Base-by-base conservation (phyloP, 30 jellyfish, hydroid and myxozoan genomes). In the Hydractinia echinata region DNA sequence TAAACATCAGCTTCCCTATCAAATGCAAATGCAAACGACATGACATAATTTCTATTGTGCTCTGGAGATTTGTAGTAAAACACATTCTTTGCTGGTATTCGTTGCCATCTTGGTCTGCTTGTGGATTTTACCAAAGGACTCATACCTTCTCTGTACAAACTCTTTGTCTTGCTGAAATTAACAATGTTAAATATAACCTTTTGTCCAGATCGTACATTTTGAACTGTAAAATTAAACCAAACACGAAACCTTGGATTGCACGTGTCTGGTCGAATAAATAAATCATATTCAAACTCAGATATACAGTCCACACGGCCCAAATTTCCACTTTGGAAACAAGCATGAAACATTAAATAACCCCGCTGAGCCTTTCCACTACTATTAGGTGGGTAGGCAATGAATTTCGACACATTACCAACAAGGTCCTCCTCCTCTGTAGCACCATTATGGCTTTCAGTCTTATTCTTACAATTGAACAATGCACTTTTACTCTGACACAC, bases 21-120 rank as follows among this genome's bases (percentile, higher is more conserved):
- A 86, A 91, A 86, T 52, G 96, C 92, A 73, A 91, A 91, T 20
- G 97, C 97, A 83, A 91, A 91, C 7, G 97, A 91, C 95, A 91
- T 91, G 61, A 91, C 97, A 79, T 91, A 91, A 66, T 86, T 91
- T 67, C 74, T 79, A 30, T 92, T 72, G 70, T 91, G 97, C 9
- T 91, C 97, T 16, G 97, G 97, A 68, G 95, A 81, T 48, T 92
- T 70, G 73, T 91, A 91, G 68, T 91, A 91, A 82, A 91, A 91
- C 56, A 91, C 96, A 83, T 91, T 91, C 58, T 86, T 91, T 14
- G 95, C 88, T 18, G 97, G 97, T 11, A 91, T 66, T 55, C 97
- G 69, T 62, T 91, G 97, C 97, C 97, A 91, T 14, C 30, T 51
- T 14, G 96, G 97, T 21, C 97, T 67, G 56, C 95, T 91, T 79